A percentile compares a stretch with the other conserved stretches of the same genome.
phyloP scores from a whole-genome alignment of 1,140 invertebrate genomes.

The Himalopsyche phryganea region DNA sequence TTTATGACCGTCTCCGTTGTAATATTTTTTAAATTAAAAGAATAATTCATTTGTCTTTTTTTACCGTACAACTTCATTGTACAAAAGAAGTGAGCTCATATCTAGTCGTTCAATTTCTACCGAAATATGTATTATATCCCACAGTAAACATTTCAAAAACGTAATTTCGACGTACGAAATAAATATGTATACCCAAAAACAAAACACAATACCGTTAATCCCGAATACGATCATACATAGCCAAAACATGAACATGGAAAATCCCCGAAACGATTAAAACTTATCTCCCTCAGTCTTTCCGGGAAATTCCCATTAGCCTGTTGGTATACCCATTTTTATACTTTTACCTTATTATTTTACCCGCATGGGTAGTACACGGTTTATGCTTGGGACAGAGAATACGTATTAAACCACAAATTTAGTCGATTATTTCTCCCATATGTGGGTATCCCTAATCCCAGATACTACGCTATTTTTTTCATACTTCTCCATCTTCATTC shows the following conservation, averaged over 20 bases:
- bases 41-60: too few relatives aligned
- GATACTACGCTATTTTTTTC: background rate
- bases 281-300: constrained; percentile 10
- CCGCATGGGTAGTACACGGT: background rate
- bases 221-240: background rate
- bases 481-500: background rate
- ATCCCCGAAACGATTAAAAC: constrained; percentile 21
- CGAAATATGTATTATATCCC: too few relatives aligned
- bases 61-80: too few relatives aligned
- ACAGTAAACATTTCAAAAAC: too few relatives aligned
- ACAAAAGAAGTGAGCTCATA: too few relatives aligned
- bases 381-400: background rate
- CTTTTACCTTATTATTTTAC: constrained; percentile 11
- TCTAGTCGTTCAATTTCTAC: too few relatives aligned
- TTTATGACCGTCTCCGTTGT: too few relatives aligned
- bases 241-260: background rate
- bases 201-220: too few relatives aligned
- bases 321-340: constrained; percentile 14
- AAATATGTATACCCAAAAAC: too few relatives aligned
- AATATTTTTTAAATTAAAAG: too few relatives aligned
- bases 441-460: background rate
- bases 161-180: too few relatives aligned
- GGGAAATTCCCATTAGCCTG: constrained; percentile 9
- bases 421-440: constrained; percentile 7
- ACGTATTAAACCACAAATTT: constrained; percentile 26